A percentile compares a stretch with the other conserved stretches of the same genome.
Evolutionary conservation across 2,113 vertebrate species (phyloP).

Genomic region (Pycnonotus jocosus): DNA sequence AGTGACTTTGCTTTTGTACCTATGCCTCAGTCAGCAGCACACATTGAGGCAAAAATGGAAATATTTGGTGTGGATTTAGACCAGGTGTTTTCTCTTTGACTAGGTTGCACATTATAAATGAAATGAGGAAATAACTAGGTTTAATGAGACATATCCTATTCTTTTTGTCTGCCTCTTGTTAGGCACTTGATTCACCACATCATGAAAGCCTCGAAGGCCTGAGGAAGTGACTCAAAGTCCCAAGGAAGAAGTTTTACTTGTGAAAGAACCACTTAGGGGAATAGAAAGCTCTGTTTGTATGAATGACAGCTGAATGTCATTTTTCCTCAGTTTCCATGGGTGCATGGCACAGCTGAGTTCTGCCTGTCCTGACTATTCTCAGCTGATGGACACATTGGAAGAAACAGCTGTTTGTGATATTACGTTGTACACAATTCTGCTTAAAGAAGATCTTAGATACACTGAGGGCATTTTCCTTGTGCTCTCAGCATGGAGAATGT

Average conservation of each 20-base stretch:
- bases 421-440: not conserved
- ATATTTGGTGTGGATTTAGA: not conserved
- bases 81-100: not conserved
- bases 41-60: not conserved
- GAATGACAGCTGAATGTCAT: not conserved
- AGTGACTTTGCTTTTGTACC: not conserved
- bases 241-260: not conserved
- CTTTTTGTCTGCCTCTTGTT: not conserved
- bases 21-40: not conserved
- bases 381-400: not conserved
- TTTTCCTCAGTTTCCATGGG: not conserved
- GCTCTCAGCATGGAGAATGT: not conserved
- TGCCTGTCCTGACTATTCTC: not conserved
- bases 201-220: not conserved
- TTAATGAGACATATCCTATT: not conserved
- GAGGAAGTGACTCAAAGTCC: not conserved
- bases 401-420: not conserved
- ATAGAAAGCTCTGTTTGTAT: not conserved
- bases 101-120: not conserved
- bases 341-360: fast-evolving
- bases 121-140: not conserved
- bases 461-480: not conserved
- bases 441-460: not conserved
- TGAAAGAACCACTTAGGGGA: not conserved
- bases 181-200: not conserved